phyloP scores from a whole-genome alignment of 2,113 vertebrate species.

The Ptychochromis oligacanthus region DNA sequence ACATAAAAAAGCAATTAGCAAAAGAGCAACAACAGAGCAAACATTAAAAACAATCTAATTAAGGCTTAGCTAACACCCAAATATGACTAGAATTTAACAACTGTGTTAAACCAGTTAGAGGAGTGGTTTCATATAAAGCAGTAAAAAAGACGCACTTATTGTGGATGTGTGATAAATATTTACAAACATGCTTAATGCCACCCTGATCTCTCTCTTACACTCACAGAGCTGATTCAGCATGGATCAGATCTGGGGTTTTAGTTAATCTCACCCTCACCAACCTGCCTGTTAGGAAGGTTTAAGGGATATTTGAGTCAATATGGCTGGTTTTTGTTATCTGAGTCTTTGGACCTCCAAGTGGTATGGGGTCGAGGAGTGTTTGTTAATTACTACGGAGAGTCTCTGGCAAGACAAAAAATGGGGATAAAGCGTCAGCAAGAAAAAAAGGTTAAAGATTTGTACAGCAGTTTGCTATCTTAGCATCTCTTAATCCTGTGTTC shows the following conservation, averaged over 20 bases:
- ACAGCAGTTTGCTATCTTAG: conserved; percentile 37
- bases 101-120: fast-evolving
- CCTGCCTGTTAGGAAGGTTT: conserved; percentile 30
- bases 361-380: conserved; percentile 7
- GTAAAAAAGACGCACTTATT: neutral
- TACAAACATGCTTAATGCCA: neutral
- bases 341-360: conserved; percentile 6
- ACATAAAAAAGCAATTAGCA: neutral
- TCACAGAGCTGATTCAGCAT: conserved; percentile 64
- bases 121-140: neutral
- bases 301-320: neutral
- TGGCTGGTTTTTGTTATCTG: neutral
- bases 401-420: conserved; percentile 33
- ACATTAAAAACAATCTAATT: neutral
- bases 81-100: neutral
- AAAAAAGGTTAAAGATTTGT: conserved; percentile 26
- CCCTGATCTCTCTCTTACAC: neutral
- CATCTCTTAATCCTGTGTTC: conserved; percentile 49
- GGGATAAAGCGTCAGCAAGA: conserved; percentile 26
- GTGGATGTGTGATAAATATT: conserved; percentile 4
- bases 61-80: neutral
- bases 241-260: conserved; percentile 46
- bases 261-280: conserved; percentile 35
- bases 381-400: conserved; percentile 27
- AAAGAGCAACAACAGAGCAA: neutral